Evolutionary conservation across 2,888 invertebrate species (phyloP).

Genomic region (Phengaris arion): DNA sequence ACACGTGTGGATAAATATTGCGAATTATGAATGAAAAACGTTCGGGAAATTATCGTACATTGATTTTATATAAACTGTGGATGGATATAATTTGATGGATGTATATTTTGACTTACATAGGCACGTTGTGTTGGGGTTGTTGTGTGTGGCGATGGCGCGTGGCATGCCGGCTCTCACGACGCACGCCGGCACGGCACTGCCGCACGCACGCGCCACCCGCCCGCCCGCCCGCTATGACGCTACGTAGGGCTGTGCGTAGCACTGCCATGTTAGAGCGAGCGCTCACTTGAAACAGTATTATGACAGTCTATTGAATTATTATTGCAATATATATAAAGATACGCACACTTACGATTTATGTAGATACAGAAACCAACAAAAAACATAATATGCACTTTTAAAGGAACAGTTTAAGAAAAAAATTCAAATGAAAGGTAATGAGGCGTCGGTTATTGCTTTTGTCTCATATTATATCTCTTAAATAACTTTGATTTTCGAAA

Average conservation of each 20-base stretch:
- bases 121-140: conserved; percentile 62
- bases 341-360: too few relatives aligned
- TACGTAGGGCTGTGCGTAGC: conserved; percentile 21
- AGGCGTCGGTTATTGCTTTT: too few relatives aligned
- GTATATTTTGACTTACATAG: conserved; percentile 62
- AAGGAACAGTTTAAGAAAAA: too few relatives aligned
- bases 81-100: background rate
- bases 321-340: too few relatives aligned
- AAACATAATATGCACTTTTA: too few relatives aligned
- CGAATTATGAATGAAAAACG: conserved; percentile 50
- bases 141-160: conserved; percentile 46
- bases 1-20: conserved; percentile 67
- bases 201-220: conserved; percentile 75
- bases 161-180: conserved; percentile 69
- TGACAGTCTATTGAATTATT: too few relatives aligned
- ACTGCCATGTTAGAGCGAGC: too few relatives aligned
- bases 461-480: too few relatives aligned
- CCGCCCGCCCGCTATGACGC: conserved; percentile 53
- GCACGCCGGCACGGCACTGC: conserved; percentile 65
- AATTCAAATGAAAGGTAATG: too few relatives aligned
- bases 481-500: too few relatives aligned
- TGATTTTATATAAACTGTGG: conserved; percentile 29
- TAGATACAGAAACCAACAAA: too few relatives aligned
- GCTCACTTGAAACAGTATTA: too few relatives aligned
- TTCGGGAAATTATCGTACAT: background rate